Percentiles rank a stretch among this genome's conserved stretches.
phyloP scores from a whole-genome alignment of 37 sponge, comb jelly and placozoan species.

The Tethya wilhelma region DNA sequence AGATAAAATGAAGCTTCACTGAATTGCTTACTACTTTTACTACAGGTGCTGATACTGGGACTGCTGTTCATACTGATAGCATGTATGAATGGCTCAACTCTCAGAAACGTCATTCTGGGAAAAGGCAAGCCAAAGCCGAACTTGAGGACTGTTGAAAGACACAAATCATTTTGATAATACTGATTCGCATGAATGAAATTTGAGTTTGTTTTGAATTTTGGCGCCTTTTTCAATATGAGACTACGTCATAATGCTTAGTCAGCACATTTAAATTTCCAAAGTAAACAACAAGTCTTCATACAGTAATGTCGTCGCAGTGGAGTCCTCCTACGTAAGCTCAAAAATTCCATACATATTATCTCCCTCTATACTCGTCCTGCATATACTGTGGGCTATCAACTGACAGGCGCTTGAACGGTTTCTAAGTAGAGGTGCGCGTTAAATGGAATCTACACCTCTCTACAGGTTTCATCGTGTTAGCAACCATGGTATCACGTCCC shows the following conservation, averaged over 20 bases:
- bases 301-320: too few species aligned
- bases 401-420: too few species aligned
- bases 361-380: too few species aligned
- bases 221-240: not conserved
- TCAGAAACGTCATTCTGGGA: slow-evolving; percentile 14
- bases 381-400: too few species aligned
- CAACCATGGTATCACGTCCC: not conserved
- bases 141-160: too few species aligned
- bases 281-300: too few species aligned
- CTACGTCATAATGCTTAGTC: not conserved
- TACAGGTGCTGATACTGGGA: slow-evolving; percentile 35
- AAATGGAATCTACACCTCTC: too few species aligned
- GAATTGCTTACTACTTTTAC: not conserved
- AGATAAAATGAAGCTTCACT: not conserved
- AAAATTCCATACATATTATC: too few species aligned
- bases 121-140: not conserved
- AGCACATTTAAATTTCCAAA: too few species aligned
- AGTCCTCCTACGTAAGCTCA: too few species aligned
- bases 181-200: not conserved
- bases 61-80: slow-evolving; percentile 53
- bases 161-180: not conserved
- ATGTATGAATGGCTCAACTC: slow-evolving; percentile 37
- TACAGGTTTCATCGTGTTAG: too few species aligned
- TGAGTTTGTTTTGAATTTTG: not conserved
- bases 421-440: too few species aligned